Percentiles rank a stretch among this genome's conserved stretches.
These are phyloP conservation scores for Himalopsyche kuldschensis DNA, from an alignment of 2,888 invertebrate genomes.

Conservation along the genomic window DNA sequence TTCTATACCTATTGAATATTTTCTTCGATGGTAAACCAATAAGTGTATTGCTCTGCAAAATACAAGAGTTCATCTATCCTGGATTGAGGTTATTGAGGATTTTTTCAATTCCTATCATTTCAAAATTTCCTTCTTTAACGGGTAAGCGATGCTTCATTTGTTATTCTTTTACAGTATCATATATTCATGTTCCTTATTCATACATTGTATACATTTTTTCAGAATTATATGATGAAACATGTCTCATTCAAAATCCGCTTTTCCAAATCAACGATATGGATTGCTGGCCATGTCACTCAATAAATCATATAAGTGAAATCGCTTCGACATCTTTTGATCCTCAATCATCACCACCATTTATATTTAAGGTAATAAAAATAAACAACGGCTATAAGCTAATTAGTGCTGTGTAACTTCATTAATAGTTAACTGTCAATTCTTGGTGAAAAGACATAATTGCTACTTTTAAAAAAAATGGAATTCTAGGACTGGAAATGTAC, in stretches of 20 bases:
- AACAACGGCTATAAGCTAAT: too few species aligned
- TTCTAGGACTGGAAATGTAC: too few species aligned
- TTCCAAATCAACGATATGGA: constrained; percentile 81
- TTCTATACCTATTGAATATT: constrained; percentile 17
- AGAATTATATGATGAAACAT: constrained; percentile 84
- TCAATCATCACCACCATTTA: constrained; percentile 55
- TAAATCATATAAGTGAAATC: constrained; percentile 69
- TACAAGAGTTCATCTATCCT: constrained; percentile 82
- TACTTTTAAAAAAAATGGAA: too few species aligned
- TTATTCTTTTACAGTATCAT: not conserved
- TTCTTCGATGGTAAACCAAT: constrained; percentile 45
- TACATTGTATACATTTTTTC: constrained; percentile 43
- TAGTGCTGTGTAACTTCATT: too few species aligned
- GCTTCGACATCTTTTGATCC: constrained; percentile 54
- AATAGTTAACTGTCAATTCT: too few species aligned
- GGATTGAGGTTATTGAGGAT: constrained; percentile 73
- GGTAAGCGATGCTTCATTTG: constrained; percentile 51
- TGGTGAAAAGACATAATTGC: too few species aligned
- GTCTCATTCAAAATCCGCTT: constrained; percentile 80
- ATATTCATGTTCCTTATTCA: not conserved
- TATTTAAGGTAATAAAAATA: constrained; percentile 56
- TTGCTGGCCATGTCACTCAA: constrained; percentile 79
- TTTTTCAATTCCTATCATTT: constrained; percentile 75
- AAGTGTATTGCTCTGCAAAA: constrained; percentile 68
- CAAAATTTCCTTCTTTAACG: constrained; percentile 71